phyloP scores from a whole-genome alignment of 92 coral and sea anemone genomes.

The Metridium senile region DNA sequence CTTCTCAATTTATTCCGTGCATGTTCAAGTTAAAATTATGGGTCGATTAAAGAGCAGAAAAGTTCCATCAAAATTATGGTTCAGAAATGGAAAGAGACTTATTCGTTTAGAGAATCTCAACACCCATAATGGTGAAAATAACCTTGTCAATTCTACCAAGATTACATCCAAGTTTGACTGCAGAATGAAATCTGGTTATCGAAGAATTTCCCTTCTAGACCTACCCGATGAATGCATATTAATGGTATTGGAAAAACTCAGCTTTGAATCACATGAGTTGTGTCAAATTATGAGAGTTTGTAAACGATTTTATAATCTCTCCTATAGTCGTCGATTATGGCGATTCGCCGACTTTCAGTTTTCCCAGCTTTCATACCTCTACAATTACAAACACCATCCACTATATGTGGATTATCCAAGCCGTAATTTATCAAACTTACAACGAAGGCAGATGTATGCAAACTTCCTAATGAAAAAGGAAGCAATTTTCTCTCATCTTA shows the following conservation, averaged over 20 bases:
- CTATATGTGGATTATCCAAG: background rate
- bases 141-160: background rate
- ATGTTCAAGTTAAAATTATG: no score
- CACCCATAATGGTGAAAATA: background rate
- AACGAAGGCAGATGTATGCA: constrained; percentile 47
- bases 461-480: constrained; percentile 48
- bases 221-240: constrained; percentile 66
- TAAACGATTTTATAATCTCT: constrained; percentile 46
- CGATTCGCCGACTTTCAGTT: constrained; percentile 51
- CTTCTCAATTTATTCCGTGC: no score
- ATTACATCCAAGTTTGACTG: background rate
- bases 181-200: background rate
- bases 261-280: constrained; percentile 26
- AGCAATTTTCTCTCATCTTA: constrained; percentile 50
- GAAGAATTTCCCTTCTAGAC: constrained; percentile 30
- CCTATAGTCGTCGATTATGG: constrained; percentile 55
- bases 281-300: constrained; percentile 48
- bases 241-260: constrained; percentile 38
- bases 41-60: no score
- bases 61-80: constrained; percentile 11
- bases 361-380: no score
- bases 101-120: constrained; percentile 21
- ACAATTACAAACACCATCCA: no score
- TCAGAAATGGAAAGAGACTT: constrained; percentile 48
- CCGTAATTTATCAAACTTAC: constrained; percentile 10